phyloP scores from a whole-genome alignment of 1,140 invertebrate species.

The Anadara kagoshimensis region DNA sequence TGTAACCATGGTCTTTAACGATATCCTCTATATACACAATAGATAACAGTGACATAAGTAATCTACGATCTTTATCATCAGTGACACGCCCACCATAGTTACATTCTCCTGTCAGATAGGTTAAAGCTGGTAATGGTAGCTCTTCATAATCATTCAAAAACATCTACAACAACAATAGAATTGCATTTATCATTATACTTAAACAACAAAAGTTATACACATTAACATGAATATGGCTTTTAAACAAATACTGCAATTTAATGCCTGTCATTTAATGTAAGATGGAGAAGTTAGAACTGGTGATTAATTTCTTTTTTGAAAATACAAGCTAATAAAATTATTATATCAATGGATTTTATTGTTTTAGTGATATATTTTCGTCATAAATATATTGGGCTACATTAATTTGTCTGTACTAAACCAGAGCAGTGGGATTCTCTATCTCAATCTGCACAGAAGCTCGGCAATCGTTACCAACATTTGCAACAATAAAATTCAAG shows the following conservation, averaged over 20 bases:
- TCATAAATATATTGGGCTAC: no score
- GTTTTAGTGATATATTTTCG: no score
- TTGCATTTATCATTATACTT: no score
- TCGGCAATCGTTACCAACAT: no score
- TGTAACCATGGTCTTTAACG: slow-evolving; percentile 69
- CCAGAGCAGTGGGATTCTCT: no score
- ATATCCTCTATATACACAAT: slow-evolving; percentile 69
- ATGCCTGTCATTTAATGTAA: neutral
- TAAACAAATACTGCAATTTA: slow-evolving; percentile 3
- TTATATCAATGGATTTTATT: no score
- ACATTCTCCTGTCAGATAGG: slow-evolving; percentile 88
- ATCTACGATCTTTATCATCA: slow-evolving; percentile 73
- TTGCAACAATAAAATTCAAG: no score
- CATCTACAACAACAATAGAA: slow-evolving; percentile 66
- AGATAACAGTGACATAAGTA: slow-evolving; percentile 67
- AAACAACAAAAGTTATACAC: neutral
- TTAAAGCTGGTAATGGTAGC: slow-evolving; percentile 71
- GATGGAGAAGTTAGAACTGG: no score
- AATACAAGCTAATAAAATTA: no score
- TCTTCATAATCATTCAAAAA: slow-evolving; percentile 74
- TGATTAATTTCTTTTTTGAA: no score
- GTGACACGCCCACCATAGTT: slow-evolving; percentile 86
- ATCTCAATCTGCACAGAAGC: no score
- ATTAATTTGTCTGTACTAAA: no score
- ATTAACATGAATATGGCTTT: neutral